phyloP scores from a whole-genome alignment of 2,888 invertebrate genomes.

The Watsonalla binaria region DNA sequence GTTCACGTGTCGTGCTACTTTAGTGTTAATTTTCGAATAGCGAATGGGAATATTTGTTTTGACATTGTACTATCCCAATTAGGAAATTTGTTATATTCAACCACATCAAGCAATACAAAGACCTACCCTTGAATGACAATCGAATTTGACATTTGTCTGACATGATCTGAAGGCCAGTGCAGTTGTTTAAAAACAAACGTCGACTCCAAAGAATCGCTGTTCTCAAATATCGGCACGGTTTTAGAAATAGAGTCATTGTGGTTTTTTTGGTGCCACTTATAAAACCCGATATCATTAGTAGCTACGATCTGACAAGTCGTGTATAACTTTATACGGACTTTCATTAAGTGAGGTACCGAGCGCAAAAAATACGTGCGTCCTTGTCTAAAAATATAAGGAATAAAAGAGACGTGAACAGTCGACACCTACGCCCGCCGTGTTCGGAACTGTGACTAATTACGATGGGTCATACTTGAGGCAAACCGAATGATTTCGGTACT shows the following conservation, averaged over 20 bases:
- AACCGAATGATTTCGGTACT: neutral
- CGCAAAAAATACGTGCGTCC: slow-evolving; percentile 26
- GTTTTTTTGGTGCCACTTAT: neutral
- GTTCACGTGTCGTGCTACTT: no score
- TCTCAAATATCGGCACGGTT: neutral
- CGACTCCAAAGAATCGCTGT: neutral
- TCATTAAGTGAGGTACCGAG: slow-evolving; percentile 30
- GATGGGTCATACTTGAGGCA: slow-evolving; percentile 17
- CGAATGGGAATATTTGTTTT: no score
- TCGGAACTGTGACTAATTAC: slow-evolving; percentile 38
- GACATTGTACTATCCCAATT: no score
- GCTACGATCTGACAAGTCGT: slow-evolving; percentile 11
- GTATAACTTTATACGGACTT: slow-evolving; percentile 29
- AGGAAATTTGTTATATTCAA: no score
- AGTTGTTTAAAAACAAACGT: neutral
- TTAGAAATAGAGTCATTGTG: neutral
- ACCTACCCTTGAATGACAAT: no score
- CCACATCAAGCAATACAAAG: no score
- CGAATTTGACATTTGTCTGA: neutral
- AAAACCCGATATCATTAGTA: slow-evolving; percentile 5
- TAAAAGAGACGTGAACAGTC: slow-evolving; percentile 20
- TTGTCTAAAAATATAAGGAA: slow-evolving; percentile 12
- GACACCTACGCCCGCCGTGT: slow-evolving; percentile 29
- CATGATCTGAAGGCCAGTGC: no score
- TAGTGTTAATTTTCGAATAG: no score